phyloP scores from a whole-genome alignment of 2,797 vertebrate genomes.

The Lacerta bilineata region DNA sequence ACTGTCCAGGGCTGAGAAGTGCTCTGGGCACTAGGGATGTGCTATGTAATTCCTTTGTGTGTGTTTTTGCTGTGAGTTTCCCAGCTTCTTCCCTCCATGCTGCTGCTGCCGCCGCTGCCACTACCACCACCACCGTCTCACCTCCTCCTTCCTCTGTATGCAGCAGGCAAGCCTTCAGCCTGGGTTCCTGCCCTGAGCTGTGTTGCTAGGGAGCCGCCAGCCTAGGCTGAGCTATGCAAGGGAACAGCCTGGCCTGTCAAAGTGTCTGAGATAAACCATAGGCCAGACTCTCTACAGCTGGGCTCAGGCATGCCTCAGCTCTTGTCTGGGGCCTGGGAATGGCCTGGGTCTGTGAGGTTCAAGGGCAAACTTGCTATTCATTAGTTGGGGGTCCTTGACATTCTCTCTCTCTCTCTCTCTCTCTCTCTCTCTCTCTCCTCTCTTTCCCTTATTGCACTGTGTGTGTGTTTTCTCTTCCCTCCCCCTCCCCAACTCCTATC shows the following conservation, averaged over 20 bases:
- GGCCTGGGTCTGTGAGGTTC: conserved; percentile 85
- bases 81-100: conserved; percentile 74
- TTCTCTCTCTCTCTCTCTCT: conserved; percentile 75
- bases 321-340: conserved; percentile 96
- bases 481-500: conserved; percentile 59
- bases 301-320: conserved; percentile 86
- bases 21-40: no score
- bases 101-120: background rate
- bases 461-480: background rate
- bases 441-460: conserved; percentile 39
- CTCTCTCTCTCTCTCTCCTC: conserved; percentile 75
- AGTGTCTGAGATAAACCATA: conserved; percentile 89
- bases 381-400: conserved; percentile 86
- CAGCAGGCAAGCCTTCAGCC: conserved; percentile 75
- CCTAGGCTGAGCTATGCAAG: conserved; percentile 88
- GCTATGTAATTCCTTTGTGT: no score
- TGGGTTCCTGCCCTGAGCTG: conserved; percentile 82
- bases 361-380: conserved; percentile 94
- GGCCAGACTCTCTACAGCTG: conserved; percentile 89
- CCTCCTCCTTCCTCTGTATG: conserved; percentile 74
- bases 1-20: no score
- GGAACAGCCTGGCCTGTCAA: conserved; percentile 94
- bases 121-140: conserved; percentile 4
- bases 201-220: conserved; percentile 95
- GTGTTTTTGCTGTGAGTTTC: conserved; percentile 19